Conservation (phyloP, 2,888 invertebrate species). For the Pristionchus mayeri region DNA sequence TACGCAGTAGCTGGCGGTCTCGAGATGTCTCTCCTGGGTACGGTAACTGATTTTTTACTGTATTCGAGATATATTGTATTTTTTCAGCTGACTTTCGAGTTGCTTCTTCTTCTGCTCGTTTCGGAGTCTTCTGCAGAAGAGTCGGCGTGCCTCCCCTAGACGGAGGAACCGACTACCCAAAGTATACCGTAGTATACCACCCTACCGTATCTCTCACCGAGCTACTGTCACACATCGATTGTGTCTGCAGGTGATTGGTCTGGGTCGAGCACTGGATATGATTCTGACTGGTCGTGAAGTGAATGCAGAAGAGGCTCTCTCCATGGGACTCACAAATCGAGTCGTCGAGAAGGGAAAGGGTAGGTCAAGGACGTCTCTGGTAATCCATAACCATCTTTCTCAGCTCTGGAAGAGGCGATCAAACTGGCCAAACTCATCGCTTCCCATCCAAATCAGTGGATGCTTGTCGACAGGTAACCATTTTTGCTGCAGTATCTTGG, state of each 20-base stretch:
- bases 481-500: too few species aligned
- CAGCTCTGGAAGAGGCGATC: slow-evolving; percentile 83
- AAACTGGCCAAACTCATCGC: slow-evolving; percentile 80
- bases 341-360: slow-evolving; percentile 88
- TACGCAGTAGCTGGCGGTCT: slow-evolving; percentile 92
- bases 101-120: slow-evolving; percentile 87
- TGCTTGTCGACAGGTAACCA: slow-evolving; percentile 76
- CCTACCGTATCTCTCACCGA: too few species aligned
- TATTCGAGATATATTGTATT: too few species aligned
- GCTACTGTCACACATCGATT: too few species aligned
- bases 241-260: slow-evolving; percentile 76
- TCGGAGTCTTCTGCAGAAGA: slow-evolving; percentile 90
- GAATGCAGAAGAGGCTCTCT: slow-evolving; percentile 85
- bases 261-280: slow-evolving; percentile 89
- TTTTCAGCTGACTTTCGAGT: slow-evolving; percentile 84
- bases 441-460: slow-evolving; percentile 86
- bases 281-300: slow-evolving; percentile 90
- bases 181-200: slow-evolving; percentile 76
- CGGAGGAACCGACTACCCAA: slow-evolving; percentile 89
- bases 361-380: too few species aligned
- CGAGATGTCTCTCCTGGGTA: slow-evolving; percentile 90
- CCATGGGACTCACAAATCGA: slow-evolving; percentile 87
- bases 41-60: too few species aligned
- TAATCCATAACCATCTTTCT: too few species aligned
- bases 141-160: slow-evolving; percentile 90